These are phyloP conservation scores for Cyprinella venusta DNA, from an alignment of 2,797 vertebrate species.

Conservation along the genomic window DNA sequence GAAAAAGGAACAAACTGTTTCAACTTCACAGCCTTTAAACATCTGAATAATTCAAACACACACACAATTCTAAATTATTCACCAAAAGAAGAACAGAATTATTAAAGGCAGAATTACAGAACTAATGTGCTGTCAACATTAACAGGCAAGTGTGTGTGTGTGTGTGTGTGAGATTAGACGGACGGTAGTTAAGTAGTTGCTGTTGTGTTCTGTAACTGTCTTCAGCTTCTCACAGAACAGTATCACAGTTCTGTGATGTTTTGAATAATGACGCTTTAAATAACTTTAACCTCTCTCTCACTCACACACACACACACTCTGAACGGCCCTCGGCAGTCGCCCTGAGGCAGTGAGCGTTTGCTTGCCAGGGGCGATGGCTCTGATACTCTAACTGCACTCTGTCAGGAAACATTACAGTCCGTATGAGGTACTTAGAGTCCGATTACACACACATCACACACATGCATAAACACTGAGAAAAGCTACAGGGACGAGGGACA, in stretches of 20 bases:
- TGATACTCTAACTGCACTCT: slow-evolving; percentile 86
- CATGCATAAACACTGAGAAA: slow-evolving; percentile 17
- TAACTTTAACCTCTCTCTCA: slow-evolving; percentile 73
- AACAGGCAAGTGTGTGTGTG: neutral
- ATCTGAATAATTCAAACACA: slow-evolving; percentile 75
- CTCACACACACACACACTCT: slow-evolving; percentile 55
- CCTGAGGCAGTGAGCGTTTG: slow-evolving; percentile 82
- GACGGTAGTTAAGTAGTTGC: neutral
- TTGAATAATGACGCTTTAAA: slow-evolving; percentile 79
- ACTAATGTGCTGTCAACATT: slow-evolving; percentile 12
- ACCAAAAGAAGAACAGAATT: slow-evolving; percentile 31
- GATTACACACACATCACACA: slow-evolving; percentile 55
- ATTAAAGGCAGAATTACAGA: slow-evolving; percentile 35
- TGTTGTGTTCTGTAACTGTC: slow-evolving; percentile 11
- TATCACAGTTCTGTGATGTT: slow-evolving; percentile 68
- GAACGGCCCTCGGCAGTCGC: slow-evolving; percentile 78
- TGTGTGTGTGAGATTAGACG: neutral
- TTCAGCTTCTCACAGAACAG: slow-evolving; percentile 25
- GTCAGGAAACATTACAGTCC: slow-evolving; percentile 86
- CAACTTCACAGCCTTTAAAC: slow-evolving; percentile 72
- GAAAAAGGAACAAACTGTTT: slow-evolving; percentile 70
- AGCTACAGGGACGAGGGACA: slow-evolving; percentile 12
- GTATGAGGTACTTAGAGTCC: slow-evolving; percentile 71
- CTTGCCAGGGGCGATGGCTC: slow-evolving; percentile 84
- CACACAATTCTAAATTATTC: slow-evolving; percentile 36